Percentiles rank a stretch among this genome's conserved stretches.
Evolutionary conservation across 2,888 invertebrate species (phyloP).

Genomic region (Mesorhabditis belari): DNA sequence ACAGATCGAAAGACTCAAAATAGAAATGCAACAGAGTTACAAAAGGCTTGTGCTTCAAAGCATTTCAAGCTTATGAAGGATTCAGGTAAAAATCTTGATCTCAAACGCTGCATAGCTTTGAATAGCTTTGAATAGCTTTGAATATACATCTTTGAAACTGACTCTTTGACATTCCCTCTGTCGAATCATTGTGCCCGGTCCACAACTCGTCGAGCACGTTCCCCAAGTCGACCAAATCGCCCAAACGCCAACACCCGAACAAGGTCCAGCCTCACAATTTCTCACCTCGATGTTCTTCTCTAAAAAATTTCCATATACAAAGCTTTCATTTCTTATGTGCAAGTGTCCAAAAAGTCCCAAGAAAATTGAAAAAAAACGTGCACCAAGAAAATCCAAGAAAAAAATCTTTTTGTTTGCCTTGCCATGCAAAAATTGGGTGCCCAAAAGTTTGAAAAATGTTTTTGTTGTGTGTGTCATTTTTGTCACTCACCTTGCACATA

Average conservation of each 20-base stretch:
- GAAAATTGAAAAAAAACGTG: too few relatives aligned
- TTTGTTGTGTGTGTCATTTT: not conserved
- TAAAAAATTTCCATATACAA: constrained; percentile 11
- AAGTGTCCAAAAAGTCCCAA: too few relatives aligned
- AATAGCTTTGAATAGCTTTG: not conserved
- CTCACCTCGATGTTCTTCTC: constrained; percentile 50
- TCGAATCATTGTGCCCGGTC: constrained; percentile 45
- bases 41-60: too few relatives aligned
- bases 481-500: not conserved
- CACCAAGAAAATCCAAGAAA: too few relatives aligned
- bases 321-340: too few relatives aligned
- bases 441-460: not conserved
- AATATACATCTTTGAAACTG: constrained; percentile 1
- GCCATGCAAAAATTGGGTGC: not conserved
- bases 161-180: constrained; percentile 40
- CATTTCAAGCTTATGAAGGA: too few relatives aligned
- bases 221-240: constrained; percentile 42
- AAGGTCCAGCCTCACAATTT: constrained; percentile 47
- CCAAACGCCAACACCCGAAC: constrained; percentile 41
- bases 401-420: too few relatives aligned
- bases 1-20: too few relatives aligned
- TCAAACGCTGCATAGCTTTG: too few relatives aligned
- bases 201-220: constrained; percentile 45
- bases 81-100: too few relatives aligned
- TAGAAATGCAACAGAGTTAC: too few relatives aligned